Evolutionary conservation across 64 coral and sea anemone species (phyloP).

Genomic region (Montipora cactus): DNA sequence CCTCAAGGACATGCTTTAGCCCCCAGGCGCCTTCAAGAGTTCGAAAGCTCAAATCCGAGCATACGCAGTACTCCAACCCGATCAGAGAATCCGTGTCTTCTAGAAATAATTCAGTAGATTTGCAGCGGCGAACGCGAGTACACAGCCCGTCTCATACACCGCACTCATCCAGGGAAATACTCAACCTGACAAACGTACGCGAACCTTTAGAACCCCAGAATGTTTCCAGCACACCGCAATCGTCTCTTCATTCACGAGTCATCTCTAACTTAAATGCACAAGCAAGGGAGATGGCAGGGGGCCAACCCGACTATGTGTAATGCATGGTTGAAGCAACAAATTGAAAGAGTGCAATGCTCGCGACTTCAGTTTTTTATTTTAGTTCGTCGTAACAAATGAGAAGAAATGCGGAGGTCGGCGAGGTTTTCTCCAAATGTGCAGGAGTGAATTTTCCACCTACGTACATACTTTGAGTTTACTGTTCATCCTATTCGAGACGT

Average conservation of each 20-base stretch:
- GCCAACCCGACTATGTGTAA: constrained; percentile 85
- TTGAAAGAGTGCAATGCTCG: neutral
- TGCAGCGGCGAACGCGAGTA: constrained; percentile 8
- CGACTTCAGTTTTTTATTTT: neutral
- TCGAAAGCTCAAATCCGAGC: constrained; percentile 66
- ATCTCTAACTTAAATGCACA: constrained; percentile 68
- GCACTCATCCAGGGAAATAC: constrained; percentile 35
- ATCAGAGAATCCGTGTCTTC: constrained; percentile 75
- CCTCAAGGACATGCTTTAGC: constrained; percentile 39
- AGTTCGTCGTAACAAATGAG: neutral
- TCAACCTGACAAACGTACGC: constrained; percentile 36
- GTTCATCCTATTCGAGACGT: too few relatives aligned
- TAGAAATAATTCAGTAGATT: constrained; percentile 64
- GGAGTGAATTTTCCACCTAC: too few relatives aligned
- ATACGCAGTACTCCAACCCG: constrained; percentile 64
- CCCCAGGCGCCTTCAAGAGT: constrained; percentile 37
- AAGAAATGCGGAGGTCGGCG: too few relatives aligned
- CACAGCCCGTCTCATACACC: neutral
- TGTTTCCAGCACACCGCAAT: constrained; percentile 1
- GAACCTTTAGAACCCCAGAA: neutral
- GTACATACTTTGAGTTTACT: too few relatives aligned
- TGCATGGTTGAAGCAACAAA: neutral
- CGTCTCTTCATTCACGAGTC: constrained; percentile 38
- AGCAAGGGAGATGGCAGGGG: constrained; percentile 83
- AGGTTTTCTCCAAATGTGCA: too few relatives aligned